A percentile compares a stretch with the other conserved stretches of the same genome.
phyloP scores from a whole-genome alignment of 2,113 vertebrate genomes.

The Aepyceros melampus region DNA sequence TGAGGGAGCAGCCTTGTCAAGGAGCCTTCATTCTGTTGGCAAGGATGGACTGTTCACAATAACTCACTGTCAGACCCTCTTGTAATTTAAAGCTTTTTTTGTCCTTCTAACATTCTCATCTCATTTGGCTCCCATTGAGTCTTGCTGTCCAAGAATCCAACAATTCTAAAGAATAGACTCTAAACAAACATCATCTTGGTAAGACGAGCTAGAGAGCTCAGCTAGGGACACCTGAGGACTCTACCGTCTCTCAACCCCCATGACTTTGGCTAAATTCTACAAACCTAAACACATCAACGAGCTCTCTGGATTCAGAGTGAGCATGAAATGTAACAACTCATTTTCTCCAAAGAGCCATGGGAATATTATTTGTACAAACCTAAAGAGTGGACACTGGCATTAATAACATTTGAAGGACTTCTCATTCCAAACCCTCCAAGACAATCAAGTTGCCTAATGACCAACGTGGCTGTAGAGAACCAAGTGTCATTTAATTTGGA shows the following conservation, averaged over 20 bases:
- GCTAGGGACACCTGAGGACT: not conserved
- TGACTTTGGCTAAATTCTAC: not conserved
- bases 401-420: not conserved
- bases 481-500: not conserved
- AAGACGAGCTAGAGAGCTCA: not conserved
- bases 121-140: not conserved
- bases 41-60: conserved; percentile 25
- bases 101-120: not conserved
- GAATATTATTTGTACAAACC: not conserved
- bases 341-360: not conserved
- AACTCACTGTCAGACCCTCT: not conserved
- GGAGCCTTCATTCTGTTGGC: not conserved
- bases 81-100: conserved; percentile 25
- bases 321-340: not conserved
- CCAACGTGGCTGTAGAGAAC: not conserved
- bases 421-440: not conserved
- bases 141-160: not conserved
- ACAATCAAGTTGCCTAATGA: not conserved
- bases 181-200: not conserved
- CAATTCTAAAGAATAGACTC: not conserved
- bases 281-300: not conserved
- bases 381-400: not conserved
- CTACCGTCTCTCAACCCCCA: not conserved
- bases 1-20: not conserved
- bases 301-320: not conserved